Conservation (phyloP, 2,797 vertebrate genomes). For the Squalus acanthias region DNA sequence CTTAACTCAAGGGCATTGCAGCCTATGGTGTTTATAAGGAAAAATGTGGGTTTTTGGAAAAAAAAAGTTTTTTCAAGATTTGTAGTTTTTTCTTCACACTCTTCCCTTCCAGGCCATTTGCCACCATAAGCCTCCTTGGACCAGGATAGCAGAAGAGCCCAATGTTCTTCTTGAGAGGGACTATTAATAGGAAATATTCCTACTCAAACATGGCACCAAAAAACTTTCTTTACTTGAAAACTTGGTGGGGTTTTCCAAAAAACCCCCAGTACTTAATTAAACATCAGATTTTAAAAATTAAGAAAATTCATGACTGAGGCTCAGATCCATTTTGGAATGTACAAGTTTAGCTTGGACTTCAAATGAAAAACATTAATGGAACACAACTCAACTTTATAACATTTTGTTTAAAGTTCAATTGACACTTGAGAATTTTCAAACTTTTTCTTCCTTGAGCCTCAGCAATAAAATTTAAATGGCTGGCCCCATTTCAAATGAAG, state of each 20-base stretch:
- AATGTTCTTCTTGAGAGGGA: background rate
- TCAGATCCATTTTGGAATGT: background rate
- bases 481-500: background rate
- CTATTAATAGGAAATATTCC: background rate
- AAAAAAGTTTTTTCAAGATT: background rate
- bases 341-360: background rate
- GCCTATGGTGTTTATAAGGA: background rate
- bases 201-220: background rate
- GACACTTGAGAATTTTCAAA: background rate
- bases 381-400: background rate
- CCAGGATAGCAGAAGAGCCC: background rate
- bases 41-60: background rate
- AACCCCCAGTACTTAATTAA: background rate
- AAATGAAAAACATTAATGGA: background rate
- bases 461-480: background rate
- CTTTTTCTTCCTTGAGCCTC: background rate
- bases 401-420: background rate
- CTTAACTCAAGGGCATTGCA: background rate
- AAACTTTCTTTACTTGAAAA: background rate
- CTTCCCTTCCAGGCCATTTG: background rate
- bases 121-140: background rate
- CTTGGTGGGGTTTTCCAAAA: background rate
- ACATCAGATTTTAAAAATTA: background rate
- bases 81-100: background rate
- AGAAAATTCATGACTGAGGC: background rate